phyloP scores from a whole-genome alignment of 1,140 invertebrate genomes.

The Nebria ingens region DNA sequence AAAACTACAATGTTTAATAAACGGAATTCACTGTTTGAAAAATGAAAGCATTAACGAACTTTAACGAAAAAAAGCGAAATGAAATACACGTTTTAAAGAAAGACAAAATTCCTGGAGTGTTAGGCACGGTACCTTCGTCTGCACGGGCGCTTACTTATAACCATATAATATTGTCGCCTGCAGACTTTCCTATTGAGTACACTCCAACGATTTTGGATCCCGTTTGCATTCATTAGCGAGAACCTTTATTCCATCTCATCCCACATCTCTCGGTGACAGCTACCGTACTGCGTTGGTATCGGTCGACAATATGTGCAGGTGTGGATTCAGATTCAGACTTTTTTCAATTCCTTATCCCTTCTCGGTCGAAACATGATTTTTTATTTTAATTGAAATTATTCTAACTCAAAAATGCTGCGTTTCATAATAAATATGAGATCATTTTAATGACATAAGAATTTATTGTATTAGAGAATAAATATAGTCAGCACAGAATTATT shows the following conservation, averaged over 20 bases:
- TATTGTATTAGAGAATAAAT: no score
- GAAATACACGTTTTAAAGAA: not conserved
- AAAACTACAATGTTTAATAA: no score
- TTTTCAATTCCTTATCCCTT: no score
- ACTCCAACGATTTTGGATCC: slow-evolving; percentile 3
- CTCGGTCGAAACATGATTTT: no score
- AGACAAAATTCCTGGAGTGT: not conserved
- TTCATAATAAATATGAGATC: no score
- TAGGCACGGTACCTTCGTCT: not conserved
- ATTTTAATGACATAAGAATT: no score
- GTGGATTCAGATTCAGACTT: not conserved
- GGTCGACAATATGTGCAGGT: not conserved
- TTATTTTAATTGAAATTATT: no score
- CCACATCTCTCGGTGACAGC: not conserved
- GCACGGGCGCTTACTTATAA: not conserved
- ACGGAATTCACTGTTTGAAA: no score
- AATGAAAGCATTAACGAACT: slow-evolving; percentile 1
- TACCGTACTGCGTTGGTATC: not conserved
- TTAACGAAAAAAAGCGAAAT: not conserved
- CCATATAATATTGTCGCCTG: slow-evolving; percentile 9
- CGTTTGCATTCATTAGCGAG: slow-evolving; percentile 5
- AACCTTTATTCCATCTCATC: slow-evolving; percentile 8
- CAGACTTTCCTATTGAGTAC: slow-evolving; percentile 8
- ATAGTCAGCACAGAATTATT: no score
- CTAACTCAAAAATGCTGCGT: no score